Evolutionary conservation across 2,113 vertebrate species (phyloP), one percentile per base, ranked within the genome.

Genomic region (Lamprologus speciosus): DNA sequence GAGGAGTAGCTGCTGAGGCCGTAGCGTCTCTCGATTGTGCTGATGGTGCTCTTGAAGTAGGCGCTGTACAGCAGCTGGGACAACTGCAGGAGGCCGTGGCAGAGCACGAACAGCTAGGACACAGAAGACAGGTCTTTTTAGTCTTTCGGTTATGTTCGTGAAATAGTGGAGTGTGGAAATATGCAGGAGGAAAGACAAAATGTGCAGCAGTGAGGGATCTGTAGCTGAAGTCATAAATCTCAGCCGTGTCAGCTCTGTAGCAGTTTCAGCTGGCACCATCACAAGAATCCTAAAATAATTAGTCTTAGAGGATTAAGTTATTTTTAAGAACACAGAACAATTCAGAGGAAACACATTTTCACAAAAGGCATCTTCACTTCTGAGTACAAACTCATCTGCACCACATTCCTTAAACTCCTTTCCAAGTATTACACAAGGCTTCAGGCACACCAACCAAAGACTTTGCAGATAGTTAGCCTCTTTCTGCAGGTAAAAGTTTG

Each of bases 21-120:
- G 2, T 98, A 99, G 93, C 98, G 98, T 80, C 97, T 97, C 96
- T 99, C 99, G 1, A 99, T 98, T n/a, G 98, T 99, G 88, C 97
- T 98, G 92, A 99, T 97, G 94, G 96, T 98, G 97, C 99, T 99
- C 96, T 99, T 99, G 96, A 99, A 98, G 96, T 98, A 99, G 81
- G 98, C 95, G 0, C 97, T 98, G 95, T 98, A 98, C 31, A 99
- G 96, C 73, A 99, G 97, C 95, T 99, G 99, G 40, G 96, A 97
- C 87, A 99, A 95, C 96, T 99, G 99, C 80, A 99, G 97, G 35
- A 99, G 94, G 40, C 98, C 96, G 0, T 99, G 99, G 91, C 98
- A 99, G 47, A 98, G 85, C 88, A 99, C 98, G 23, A 99, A 99
- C 84, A 98, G 90, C 99, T 99, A n/a, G 23, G 91, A 81, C n/a